Base-by-base conservation (phyloP, 2,888 invertebrate genomes). In the Dichetophora obliterata region DNA sequence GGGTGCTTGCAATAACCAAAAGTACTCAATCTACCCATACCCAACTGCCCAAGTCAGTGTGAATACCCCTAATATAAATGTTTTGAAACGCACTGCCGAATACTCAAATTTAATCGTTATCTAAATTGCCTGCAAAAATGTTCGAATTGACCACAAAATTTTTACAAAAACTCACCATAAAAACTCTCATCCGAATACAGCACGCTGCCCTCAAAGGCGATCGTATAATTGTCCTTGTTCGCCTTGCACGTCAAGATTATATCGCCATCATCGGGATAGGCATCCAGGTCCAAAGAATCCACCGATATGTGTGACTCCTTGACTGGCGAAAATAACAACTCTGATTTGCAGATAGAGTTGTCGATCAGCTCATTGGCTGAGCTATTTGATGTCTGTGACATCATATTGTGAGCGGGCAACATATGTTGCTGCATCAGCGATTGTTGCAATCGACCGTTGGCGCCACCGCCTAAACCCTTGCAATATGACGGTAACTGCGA, bases 201-300 rank as follows among this genome's bases (percentile, higher is more conserved):
- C 81, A 94, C 94, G 85, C 95, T 95, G 86, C 96, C 97, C 91
- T 97, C 96, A 85, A 97, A 97, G 82, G 97, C 97, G 86, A 97
- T 96, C 81, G 97, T 97, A 88, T 97, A 97, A 91, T 97, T 97
- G 90, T 96, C 95, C 91, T 97, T 96, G 89, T 96, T 96, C 80
- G 96, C 95, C 90, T 95, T 95, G 89, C 97, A 97, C 80, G 96
- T 97, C 82, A 96, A 92, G 89, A 97, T 94, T 87, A 96, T 94
- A 86, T 96, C 96, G 85, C 94, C 94, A 87, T 94, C 94, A 79
- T 93, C 93, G 81, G 93, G 92, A 84, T 89, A 89, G 83, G 93
- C 91, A 88, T 96, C 96, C 90, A 96, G 95, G 89, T 97, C 97
- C 83, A 97, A 91, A 81, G 96, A 97, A 88, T 97, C 97, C 80